These are phyloP conservation scores for Forbesichthys agassizii DNA, from an alignment of 2,113 vertebrate species.

Conservation along the genomic window DNA sequence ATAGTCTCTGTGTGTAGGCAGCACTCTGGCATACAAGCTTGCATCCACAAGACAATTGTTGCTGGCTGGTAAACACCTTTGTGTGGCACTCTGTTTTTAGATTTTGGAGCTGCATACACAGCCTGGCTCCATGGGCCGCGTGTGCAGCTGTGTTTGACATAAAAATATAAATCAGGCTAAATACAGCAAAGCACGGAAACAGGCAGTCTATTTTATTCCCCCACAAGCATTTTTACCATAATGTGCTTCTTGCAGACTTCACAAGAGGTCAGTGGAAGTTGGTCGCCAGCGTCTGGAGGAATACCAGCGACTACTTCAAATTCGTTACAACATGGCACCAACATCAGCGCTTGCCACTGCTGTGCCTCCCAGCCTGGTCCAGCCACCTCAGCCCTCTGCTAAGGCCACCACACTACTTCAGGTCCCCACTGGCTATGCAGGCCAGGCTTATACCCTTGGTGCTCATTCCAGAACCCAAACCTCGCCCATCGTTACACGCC, in stretches of 20 bases:
- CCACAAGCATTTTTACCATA: not conserved
- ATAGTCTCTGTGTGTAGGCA: too few relatives aligned
- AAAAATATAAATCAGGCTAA: too few relatives aligned
- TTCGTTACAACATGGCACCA: slow-evolving; percentile 58
- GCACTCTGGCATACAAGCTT: too few relatives aligned
- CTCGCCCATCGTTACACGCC: not conserved
- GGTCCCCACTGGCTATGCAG: not conserved
- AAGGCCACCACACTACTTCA: not conserved
- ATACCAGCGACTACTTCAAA: slow-evolving; percentile 81
- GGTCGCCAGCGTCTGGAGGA: slow-evolving; percentile 81
- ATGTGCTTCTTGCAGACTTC: slow-evolving; percentile 70
- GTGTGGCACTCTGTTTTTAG: too few relatives aligned
- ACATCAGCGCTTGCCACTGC: not conserved
- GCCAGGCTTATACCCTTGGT: not conserved
- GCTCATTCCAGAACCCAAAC: not conserved
- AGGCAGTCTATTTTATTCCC: too few relatives aligned
- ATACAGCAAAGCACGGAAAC: too few relatives aligned
- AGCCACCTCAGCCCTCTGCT: not conserved
- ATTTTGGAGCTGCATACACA: too few relatives aligned
- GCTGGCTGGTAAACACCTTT: too few relatives aligned
- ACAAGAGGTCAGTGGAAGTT: slow-evolving; percentile 79
- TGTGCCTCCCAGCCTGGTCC: not conserved
- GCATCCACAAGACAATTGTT: too few relatives aligned
- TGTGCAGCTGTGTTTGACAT: too few relatives aligned
- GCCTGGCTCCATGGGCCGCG: too few relatives aligned